Evolutionary conservation across 2,113 vertebrate genomes (phyloP).

Genomic region (Caretta caretta): DNA sequence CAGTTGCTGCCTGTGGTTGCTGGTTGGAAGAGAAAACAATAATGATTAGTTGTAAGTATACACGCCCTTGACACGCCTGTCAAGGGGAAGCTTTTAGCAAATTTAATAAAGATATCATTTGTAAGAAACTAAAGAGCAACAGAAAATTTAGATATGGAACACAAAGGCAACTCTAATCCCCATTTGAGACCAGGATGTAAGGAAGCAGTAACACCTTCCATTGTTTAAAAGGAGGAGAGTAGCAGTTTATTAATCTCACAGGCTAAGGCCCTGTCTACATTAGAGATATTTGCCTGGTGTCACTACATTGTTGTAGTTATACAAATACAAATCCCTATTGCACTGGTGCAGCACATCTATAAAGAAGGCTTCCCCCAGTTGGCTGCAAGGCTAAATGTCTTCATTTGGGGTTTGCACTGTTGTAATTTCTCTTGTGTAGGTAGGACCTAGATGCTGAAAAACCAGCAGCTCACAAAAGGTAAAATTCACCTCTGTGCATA

Average conservation of each 20-base stretch:
- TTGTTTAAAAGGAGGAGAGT: background rate
- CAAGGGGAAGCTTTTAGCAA: constrained; percentile 7
- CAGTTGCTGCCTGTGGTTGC: background rate
- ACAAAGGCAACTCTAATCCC: background rate
- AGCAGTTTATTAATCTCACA: background rate
- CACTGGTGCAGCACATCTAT: fast-evolving
- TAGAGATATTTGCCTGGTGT: background rate
- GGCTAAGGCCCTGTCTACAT: background rate
- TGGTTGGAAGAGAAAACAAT: background rate
- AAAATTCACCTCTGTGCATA: fast-evolving
- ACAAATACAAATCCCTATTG: background rate
- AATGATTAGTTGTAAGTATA: background rate
- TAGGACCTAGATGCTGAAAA: background rate
- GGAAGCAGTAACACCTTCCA: too few relatives aligned
- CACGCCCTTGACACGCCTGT: background rate
- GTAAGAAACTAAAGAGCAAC: background rate
- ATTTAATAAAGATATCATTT: background rate
- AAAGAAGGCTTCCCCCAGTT: background rate
- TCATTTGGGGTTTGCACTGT: background rate
- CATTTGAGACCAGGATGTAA: background rate
- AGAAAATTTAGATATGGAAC: background rate
- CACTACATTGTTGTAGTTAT: background rate
- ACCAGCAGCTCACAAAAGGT: background rate
- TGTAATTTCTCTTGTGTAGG: background rate
- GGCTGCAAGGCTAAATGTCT: background rate